Base-by-base conservation (phyloP, 2,113 vertebrate genomes). In the Podarcis muralis region DNA sequence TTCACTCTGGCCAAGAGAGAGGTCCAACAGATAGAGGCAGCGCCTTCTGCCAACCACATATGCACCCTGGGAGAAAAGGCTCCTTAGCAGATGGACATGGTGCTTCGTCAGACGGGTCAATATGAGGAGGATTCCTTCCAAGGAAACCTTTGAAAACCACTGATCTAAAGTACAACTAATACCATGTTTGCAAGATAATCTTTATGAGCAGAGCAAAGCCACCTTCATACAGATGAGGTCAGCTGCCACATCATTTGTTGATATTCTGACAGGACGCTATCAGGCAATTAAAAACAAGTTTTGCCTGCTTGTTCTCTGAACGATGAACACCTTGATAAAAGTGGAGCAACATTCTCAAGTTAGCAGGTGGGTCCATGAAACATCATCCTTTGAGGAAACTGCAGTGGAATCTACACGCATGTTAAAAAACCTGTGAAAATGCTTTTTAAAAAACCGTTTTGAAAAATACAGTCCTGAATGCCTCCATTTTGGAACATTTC, bases 321-420 rank as follows among this genome's bases (percentile, higher is more conserved):
- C 32, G 43, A 53, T 48, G 43, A 30, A n/a, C 11, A 27, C 4
- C 27, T 23, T 27, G 4, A 78, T 48, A 48, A 48, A 13, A n/a
- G 9, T 16, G 25, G 43, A 6, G 40, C 76, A 43, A 13, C 23
- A n/a, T 53, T 53, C 30, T 53, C 9, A 6, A 79, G 25, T 48
- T 48, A 48, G 43, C 43, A 48, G 12, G 15, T 69, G 0, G 22
- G 69, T 78, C 85, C 89, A 30, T 25, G 27, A 85, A 77, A 76
- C 0, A 0, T 40, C 86, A 89, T 5, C 0, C 0, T 89, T n/a
- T 32, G 37, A 87, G 78, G 84, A 43, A 71, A 74, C n/a, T 74
- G 43, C 9, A 48, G 43, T 48, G 8, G 43, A 48, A 48, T 48
- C 43, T 48, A 48, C 43, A 48, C 43, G 8, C 43, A 48, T 48